A percentile compares a stretch with the other conserved stretches of the same genome.
phyloP scores from a whole-genome alignment of 1,140 invertebrate species.

The Drosophila nigromelanica region DNA sequence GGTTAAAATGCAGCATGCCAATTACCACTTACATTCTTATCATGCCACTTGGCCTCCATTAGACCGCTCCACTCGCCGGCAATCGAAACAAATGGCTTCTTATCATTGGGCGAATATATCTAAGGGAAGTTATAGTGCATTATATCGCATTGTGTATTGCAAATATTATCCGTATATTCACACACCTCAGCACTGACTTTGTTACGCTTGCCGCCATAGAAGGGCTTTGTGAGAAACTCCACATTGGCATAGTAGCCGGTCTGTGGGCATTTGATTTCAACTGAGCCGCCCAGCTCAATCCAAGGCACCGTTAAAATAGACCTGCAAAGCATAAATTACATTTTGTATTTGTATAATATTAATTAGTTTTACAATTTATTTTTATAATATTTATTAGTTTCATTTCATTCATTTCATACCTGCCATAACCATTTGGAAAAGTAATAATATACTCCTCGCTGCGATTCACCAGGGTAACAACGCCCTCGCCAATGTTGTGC shows the following conservation, averaged over 20 bases:
- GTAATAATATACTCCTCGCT: constrained; percentile 97
- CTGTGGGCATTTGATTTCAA: constrained; percentile 94
- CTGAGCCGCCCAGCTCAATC: constrained; percentile 97
- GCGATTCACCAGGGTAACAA: constrained; percentile 91
- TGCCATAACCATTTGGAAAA: constrained; percentile 98
- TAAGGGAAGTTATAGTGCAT: constrained; percentile 53
- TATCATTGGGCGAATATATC: constrained; percentile 89
- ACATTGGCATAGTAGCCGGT: constrained; percentile 95
- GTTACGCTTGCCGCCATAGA: constrained; percentile 98
- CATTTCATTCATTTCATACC: constrained; percentile 83
- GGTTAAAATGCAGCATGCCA: constrained; percentile 13
- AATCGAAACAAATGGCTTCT: constrained; percentile 94
- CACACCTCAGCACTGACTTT: constrained; percentile 92
- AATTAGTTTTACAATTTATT: not conserved
- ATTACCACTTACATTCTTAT: constrained; percentile 87
- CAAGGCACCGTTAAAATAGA: constrained; percentile 98
- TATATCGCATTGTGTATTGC: constrained; percentile 24
- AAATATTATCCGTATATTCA: not conserved
- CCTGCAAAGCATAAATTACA: constrained; percentile 83
- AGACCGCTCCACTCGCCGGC: constrained; percentile 97
- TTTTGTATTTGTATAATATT: not conserved
- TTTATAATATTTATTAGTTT: not conserved
- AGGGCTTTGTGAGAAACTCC: constrained; percentile 98
- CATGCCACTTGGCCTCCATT: constrained; percentile 94
- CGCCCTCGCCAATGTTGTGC: constrained; percentile 93